Conservation (phyloP, 2,888 invertebrate genomes). For the Holacanthella duospinosa region DNA sequence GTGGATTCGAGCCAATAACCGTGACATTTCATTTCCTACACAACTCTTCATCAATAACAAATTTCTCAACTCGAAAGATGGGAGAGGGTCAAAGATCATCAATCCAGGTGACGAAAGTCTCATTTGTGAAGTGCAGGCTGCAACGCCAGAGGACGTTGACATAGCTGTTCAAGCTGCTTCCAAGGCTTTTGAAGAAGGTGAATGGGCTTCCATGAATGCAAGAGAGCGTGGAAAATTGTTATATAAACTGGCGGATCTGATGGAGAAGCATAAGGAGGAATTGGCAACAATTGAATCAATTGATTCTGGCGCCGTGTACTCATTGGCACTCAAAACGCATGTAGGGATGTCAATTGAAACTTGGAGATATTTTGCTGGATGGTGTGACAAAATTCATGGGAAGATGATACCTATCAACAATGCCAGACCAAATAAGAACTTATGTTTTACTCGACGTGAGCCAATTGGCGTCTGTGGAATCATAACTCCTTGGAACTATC, state of each 20-base stretch:
- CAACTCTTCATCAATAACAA: conserved; percentile 86
- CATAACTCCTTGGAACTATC: conserved; percentile 96
- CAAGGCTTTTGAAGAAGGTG: conserved; percentile 72
- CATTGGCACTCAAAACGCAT: conserved; percentile 88
- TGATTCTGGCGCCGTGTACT: conserved; percentile 94
- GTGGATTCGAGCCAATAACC: conserved; percentile 67
- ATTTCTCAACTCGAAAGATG: conserved; percentile 65
- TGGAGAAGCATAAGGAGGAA: conserved; percentile 90
- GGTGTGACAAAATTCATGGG: conserved; percentile 93
- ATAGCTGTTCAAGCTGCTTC: conserved; percentile 78
- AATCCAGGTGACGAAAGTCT: conserved; percentile 78
- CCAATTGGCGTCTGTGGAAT: conserved; percentile 87
- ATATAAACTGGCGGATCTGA: conserved; percentile 79
- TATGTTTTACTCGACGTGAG: conserved; percentile 77
- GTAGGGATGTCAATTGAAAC: conserved; percentile 96
- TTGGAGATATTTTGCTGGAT: conserved; percentile 92
- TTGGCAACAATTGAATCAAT: conserved; percentile 85
- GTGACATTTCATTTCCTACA: conserved; percentile 71
- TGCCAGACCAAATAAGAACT: conserved; percentile 81
- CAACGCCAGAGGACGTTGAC: conserved; percentile 69
- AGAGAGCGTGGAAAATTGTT: conserved; percentile 76
- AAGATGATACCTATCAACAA: conserved; percentile 83
- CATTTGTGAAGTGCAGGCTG: conserved; percentile 61
- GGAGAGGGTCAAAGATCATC: conserved; percentile 52
- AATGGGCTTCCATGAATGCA: conserved; percentile 90